These are phyloP conservation scores for Amniataba percoides DNA, from an alignment of 2,797 vertebrate species.

Conservation along the genomic window DNA sequence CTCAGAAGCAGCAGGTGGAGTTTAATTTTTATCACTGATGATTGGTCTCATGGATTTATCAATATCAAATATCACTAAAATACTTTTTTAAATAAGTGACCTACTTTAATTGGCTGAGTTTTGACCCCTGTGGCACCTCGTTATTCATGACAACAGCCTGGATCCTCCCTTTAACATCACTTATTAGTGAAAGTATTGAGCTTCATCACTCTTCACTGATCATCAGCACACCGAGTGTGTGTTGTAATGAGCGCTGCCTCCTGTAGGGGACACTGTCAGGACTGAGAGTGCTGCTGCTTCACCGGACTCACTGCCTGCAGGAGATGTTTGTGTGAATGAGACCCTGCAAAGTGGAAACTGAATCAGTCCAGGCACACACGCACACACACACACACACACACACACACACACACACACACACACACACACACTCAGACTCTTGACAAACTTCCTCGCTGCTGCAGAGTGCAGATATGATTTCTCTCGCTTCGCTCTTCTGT, in stretches of 20 bases:
- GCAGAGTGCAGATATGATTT: slow-evolving; percentile 33
- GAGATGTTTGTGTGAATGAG: slow-evolving; percentile 58
- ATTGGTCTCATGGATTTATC: no score
- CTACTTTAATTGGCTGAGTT: neutral
- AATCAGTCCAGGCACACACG: slow-evolving; percentile 20
- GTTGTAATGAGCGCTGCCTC: slow-evolving; percentile 34
- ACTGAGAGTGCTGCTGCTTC: slow-evolving; percentile 7
- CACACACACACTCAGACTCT: slow-evolving; percentile 12
- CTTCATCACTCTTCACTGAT: neutral
- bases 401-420: slow-evolving; percentile 30
- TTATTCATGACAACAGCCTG: neutral
- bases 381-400: slow-evolving; percentile 3
- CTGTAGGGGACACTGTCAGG: slow-evolving; percentile 46
- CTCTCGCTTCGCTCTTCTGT: slow-evolving; percentile 34
- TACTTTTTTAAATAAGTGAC: no score
- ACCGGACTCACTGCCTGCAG: slow-evolving; percentile 43
- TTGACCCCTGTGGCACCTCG: slow-evolving; percentile 20
- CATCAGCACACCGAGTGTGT: neutral
- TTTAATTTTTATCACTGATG: no score
- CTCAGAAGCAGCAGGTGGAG: no score
- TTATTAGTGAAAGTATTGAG: neutral
- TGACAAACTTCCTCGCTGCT: slow-evolving; percentile 38
- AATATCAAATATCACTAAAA: no score
- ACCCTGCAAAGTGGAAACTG: slow-evolving; percentile 38
- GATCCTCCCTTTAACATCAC: neutral